A percentile compares a stretch with the other conserved stretches of the same genome.
Evolutionary conservation across 2,113 vertebrate species (phyloP).

Genomic region (Stegostoma tigrinum): DNA sequence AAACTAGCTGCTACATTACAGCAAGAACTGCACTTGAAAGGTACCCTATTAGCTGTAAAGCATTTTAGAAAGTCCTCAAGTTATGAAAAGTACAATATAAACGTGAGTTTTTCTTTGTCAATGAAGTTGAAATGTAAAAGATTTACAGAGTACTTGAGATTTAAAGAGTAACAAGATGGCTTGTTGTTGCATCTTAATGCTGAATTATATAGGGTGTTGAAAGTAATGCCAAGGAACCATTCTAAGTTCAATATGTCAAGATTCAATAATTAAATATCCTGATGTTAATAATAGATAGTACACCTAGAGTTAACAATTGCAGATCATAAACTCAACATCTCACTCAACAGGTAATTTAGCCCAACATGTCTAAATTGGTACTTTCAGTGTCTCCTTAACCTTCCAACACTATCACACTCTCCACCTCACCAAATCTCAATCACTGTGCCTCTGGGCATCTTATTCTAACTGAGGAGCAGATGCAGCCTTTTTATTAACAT

Average conservation of each 20-base stretch:
- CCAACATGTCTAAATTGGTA: not conserved
- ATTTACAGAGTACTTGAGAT: not conserved
- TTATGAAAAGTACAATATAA: not conserved
- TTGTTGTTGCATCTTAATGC: not conserved
- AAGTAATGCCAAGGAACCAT: not conserved
- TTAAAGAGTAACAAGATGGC: not conserved
- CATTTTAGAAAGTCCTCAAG: not conserved
- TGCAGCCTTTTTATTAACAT: not conserved
- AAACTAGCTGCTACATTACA: not conserved
- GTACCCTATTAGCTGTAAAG: not conserved
- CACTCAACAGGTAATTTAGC: not conserved
- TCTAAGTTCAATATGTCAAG: not conserved
- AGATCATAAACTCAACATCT: not conserved
- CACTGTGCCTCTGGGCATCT: not conserved
- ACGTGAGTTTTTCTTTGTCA: not conserved
- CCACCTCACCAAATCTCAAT: not conserved
- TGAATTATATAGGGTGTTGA: not conserved
- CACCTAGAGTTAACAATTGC: not conserved
- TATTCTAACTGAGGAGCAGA: not conserved
- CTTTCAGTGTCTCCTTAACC: too few species aligned
- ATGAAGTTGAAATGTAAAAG: not conserved
- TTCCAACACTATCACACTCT: too few species aligned
- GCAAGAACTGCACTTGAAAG: not conserved
- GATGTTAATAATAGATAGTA: not conserved
- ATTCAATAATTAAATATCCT: not conserved